These are phyloP conservation scores for Exocentrus adspersus DNA, from an alignment of 2,888 invertebrate species.

Conservation along the genomic window DNA sequence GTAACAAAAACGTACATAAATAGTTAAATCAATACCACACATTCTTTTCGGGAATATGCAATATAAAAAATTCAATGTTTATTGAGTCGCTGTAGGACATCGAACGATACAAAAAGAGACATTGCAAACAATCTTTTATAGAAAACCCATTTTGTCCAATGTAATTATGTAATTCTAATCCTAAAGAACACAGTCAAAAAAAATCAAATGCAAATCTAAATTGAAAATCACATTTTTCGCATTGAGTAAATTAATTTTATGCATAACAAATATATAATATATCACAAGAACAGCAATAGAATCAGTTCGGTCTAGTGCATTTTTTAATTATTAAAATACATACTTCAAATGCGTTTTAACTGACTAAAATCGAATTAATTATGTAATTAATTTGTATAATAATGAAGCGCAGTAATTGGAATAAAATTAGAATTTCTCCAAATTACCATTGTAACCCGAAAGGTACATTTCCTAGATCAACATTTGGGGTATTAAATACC, in stretches of 20 bases:
- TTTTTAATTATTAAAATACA: slow-evolving; percentile 32
- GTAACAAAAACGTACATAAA: slow-evolving; percentile 46
- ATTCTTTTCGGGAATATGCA: slow-evolving; percentile 8
- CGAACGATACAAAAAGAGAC: slow-evolving; percentile 25
- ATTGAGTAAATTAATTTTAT: slow-evolving; percentile 38
- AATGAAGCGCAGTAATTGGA: slow-evolving; percentile 19
- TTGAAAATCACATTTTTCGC: slow-evolving; percentile 41
- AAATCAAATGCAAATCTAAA: slow-evolving; percentile 43
- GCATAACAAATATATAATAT: slow-evolving; percentile 42
- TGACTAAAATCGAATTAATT: slow-evolving; percentile 16
- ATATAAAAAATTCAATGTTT: slow-evolving; percentile 14
- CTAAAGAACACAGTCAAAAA: slow-evolving; percentile 40
- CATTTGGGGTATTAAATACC: slow-evolving; percentile 8
- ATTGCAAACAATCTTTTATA: slow-evolving; percentile 19
- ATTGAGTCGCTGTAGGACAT: slow-evolving; percentile 19
- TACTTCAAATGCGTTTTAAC: slow-evolving; percentile 32
- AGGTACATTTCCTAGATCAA: slow-evolving; percentile 19
- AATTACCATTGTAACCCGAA: slow-evolving; percentile 19
- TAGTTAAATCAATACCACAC: slow-evolving; percentile 24
- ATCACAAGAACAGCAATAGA: slow-evolving; percentile 46
- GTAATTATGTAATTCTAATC: slow-evolving; percentile 28
- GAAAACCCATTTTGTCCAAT: slow-evolving; percentile 34
- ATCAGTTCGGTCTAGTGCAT: slow-evolving; percentile 40
- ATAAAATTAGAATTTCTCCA: slow-evolving; percentile 15
- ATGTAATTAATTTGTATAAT: slow-evolving; percentile 13